phyloP scores from a whole-genome alignment of 2,888 invertebrate species.

The Charanyca ferruginea region DNA sequence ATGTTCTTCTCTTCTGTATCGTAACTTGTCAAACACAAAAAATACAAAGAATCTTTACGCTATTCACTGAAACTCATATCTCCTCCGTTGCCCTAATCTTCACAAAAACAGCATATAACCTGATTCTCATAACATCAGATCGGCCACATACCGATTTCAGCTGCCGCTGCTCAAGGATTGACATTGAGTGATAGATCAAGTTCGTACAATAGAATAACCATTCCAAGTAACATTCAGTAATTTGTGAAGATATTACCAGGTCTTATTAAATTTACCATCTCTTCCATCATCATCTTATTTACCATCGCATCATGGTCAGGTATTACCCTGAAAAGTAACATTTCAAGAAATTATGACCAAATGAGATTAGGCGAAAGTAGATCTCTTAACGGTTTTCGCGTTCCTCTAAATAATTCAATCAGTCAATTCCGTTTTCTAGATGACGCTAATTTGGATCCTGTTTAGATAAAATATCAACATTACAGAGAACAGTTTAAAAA shows the following conservation, averaged over 20 bases:
- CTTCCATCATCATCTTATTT: no score
- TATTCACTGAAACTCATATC: no score
- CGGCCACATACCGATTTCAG: slow-evolving; percentile 15
- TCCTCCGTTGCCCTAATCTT: no score
- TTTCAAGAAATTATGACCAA: background rate
- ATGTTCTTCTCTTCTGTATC: no score
- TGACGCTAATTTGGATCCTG: slow-evolving; percentile 5
- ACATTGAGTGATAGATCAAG: slow-evolving; percentile 35
- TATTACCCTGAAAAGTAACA: no score
- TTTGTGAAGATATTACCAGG: no score
- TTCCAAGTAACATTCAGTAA: slow-evolving; percentile 36
- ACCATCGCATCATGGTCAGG: no score
- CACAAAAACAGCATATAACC: background rate
- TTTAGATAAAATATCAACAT: background rate
- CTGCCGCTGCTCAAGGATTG: slow-evolving; percentile 17
- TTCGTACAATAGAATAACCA: slow-evolving; percentile 1
- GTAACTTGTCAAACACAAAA: no score
- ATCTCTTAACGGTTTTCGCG: no score
- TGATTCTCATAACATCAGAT: background rate
- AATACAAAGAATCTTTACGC: no score
- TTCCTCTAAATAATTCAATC: background rate
- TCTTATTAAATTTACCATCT: no score
- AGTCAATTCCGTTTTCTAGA: background rate
- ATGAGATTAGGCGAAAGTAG: background rate
- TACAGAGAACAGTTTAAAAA: background rate